Evolutionary conservation across 2,113 vertebrate species (phyloP).

Genomic region (Notothenia coriiceps): DNA sequence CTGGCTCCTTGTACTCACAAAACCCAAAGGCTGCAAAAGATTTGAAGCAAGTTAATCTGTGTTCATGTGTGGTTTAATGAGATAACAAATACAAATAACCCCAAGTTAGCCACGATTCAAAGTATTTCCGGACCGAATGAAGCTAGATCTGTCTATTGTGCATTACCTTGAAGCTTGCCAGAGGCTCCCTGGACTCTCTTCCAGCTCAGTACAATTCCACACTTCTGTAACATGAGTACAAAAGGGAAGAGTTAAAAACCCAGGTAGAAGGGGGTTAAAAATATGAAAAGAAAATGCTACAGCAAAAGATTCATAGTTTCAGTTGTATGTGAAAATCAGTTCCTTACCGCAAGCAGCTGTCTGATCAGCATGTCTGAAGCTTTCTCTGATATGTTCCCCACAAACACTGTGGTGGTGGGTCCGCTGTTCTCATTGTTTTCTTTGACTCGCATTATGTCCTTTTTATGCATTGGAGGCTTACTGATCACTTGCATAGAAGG

Average conservation of each 20-base stretch:
- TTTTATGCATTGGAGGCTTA: slow-evolving; percentile 91
- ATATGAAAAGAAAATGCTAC: neutral
- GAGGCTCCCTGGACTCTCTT: slow-evolving; percentile 99
- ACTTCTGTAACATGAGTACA: slow-evolving; percentile 87
- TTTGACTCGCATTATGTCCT: slow-evolving; percentile 88
- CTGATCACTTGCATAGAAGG: slow-evolving; percentile 92
- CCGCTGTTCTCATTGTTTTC: slow-evolving; percentile 93
- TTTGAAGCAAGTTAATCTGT: neutral
- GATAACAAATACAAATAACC: neutral
- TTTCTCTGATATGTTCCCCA: slow-evolving; percentile 99
- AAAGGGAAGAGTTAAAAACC: neutral
- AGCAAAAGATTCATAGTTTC: neutral
- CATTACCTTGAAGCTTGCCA: slow-evolving; percentile 98
- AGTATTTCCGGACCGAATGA: neutral
- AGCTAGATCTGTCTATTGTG: neutral
- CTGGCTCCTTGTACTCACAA: slow-evolving; percentile 99
- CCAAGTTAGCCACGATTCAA: neutral
- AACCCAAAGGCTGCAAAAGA: slow-evolving; percentile 93
- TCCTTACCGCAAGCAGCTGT: slow-evolving; percentile 95
- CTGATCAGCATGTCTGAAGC: slow-evolving; percentile 99
- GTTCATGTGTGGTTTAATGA: neutral
- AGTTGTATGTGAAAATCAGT: neutral
- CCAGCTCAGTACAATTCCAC: slow-evolving; percentile 98
- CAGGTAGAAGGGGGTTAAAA: neutral
- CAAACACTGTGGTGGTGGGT: slow-evolving; percentile 98